Evolutionary conservation across 1,140 invertebrate genomes (phyloP).

Genomic region (Anadara kagoshimensis): DNA sequence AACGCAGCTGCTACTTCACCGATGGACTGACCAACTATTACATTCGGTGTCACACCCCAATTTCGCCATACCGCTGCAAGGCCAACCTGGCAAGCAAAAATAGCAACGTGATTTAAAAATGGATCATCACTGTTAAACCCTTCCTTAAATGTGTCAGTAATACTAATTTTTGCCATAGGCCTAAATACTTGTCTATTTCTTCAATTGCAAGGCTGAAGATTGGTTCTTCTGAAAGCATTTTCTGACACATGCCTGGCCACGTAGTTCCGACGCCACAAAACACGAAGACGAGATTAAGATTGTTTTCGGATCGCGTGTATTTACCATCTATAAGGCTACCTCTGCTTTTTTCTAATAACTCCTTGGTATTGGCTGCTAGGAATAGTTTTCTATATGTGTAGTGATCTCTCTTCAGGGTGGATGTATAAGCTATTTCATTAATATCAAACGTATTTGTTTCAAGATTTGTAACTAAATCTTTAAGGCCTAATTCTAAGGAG

Average conservation of each 20-base stretch:
- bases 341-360: constrained; percentile 4
- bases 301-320: not conserved
- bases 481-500: constrained; percentile 13
- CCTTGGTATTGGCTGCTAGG: constrained; percentile 5
- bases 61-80: constrained; percentile 29
- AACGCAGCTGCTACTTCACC: constrained; percentile 51
- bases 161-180: constrained; percentile 24
- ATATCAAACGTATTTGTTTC: constrained; percentile 7
- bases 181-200: constrained; percentile 26
- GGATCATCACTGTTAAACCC: constrained; percentile 30
- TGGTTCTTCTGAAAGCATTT: constrained; percentile 34
- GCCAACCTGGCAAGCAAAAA: constrained; percentile 45
- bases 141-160: constrained; percentile 30
- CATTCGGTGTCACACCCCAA: constrained; percentile 37
- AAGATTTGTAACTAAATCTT: not conserved
- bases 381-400: constrained; percentile 32
- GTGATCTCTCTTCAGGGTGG: constrained; percentile 41
- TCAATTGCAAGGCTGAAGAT: constrained; percentile 31
- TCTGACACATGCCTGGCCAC: constrained; percentile 51
- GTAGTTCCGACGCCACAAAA: constrained; percentile 57
- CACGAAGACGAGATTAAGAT: constrained; percentile 41
- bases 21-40: constrained; percentile 48
- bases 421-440: constrained; percentile 43
- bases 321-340: not conserved
- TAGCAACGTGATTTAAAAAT: constrained; percentile 38